Conservation (phyloP, 2,888 invertebrate species). For the Patella caerulea region DNA sequence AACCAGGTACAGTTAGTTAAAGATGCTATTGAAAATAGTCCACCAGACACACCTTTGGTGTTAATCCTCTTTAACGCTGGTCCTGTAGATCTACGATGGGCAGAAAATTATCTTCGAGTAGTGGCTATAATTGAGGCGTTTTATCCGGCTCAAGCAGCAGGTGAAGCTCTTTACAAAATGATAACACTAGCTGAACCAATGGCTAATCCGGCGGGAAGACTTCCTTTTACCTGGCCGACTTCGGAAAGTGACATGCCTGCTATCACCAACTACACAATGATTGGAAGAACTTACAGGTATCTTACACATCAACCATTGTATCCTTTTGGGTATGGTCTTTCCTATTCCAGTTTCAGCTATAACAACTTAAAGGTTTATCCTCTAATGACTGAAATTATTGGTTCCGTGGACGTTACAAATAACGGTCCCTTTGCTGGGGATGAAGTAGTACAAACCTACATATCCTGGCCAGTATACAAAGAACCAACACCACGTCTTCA, state of each 20-base stretch:
- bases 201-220: constrained; percentile 59
- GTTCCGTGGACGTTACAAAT: constrained; percentile 51
- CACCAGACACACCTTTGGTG: constrained; percentile 42
- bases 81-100: constrained; percentile 49
- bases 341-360: constrained; percentile 50
- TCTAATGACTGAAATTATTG: constrained; percentile 31
- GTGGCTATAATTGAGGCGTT: constrained; percentile 57
- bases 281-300: constrained; percentile 60
- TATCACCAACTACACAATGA: constrained; percentile 52
- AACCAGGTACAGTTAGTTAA: constrained; percentile 53
- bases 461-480: constrained; percentile 53
- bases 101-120: constrained; percentile 34
- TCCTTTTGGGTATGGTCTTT: constrained; percentile 60
- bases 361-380: constrained; percentile 29
- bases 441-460: constrained; percentile 63
- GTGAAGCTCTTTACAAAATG: constrained; percentile 53
- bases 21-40: constrained; percentile 46
- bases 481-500: constrained; percentile 52
- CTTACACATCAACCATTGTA: constrained; percentile 52
- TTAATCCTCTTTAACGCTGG: constrained; percentile 53
- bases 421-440: constrained; percentile 49
- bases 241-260: constrained; percentile 44
- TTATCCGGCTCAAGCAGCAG: constrained; percentile 65
- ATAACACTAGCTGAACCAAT: constrained; percentile 41
- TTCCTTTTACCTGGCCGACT: constrained; percentile 63